A percentile compares a stretch with the other conserved stretches of the same genome.
Evolutionary conservation across 30 jellyfish, hydroid and myxozoan genomes (phyloP).

Genomic region (Sanderia malayensis): DNA sequence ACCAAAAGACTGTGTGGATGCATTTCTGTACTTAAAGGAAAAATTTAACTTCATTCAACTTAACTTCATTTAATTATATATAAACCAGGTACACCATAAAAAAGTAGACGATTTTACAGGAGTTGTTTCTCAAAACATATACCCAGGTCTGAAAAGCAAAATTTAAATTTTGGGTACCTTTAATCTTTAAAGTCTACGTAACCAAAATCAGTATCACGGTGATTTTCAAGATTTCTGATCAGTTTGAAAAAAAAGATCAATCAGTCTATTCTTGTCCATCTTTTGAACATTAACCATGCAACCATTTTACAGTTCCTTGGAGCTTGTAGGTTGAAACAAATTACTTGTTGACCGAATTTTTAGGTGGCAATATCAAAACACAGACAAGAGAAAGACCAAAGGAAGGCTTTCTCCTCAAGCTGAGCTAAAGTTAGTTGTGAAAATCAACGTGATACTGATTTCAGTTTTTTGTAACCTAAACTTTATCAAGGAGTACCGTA

Average conservation of each 20-base stretch:
- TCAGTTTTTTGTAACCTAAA: neutral
- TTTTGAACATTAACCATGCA: no score
- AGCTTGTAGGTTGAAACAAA: neutral
- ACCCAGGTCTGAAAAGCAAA: slow-evolving; percentile 4
- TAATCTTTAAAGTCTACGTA: neutral
- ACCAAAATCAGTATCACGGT: slow-evolving; percentile 3
- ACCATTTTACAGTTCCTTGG: no score
- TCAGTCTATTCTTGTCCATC: neutral
- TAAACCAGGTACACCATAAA: slow-evolving; percentile 2
- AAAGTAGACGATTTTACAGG: neutral
- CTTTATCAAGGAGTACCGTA: no score
- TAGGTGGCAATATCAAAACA: slow-evolving; percentile 4
- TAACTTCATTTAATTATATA: neutral
- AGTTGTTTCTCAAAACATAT: neutral
- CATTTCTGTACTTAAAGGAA: slow-evolving; percentile 12
- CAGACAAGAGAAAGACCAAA: slow-evolving; percentile 7
- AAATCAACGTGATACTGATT: neutral
- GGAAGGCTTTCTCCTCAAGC: slow-evolving; percentile 1
- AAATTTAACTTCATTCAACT: neutral
- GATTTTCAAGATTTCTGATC: neutral
- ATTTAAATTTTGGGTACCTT: neutral
- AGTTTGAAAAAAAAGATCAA: neutral
- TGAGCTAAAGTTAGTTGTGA: neutral
- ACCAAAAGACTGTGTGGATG: slow-evolving; percentile 6
- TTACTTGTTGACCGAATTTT: slow-evolving; percentile 1